These are phyloP conservation scores for Melanerpes formicivorus DNA, from an alignment of 2,113 vertebrate species.

Conservation along the genomic window DNA sequence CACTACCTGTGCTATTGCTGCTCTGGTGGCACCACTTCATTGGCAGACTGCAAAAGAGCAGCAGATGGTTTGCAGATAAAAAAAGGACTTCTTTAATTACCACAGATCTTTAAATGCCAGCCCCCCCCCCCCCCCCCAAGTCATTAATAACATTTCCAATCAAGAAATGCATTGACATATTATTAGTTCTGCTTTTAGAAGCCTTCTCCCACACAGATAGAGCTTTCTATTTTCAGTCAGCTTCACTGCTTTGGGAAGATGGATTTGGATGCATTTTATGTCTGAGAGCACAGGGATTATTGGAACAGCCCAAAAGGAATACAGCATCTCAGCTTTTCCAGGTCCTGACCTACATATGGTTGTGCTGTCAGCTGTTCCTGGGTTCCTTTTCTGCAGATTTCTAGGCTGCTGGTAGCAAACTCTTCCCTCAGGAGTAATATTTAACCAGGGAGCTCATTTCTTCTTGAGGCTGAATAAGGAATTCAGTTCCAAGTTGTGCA, in stretches of 20 bases:
- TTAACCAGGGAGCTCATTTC: neutral
- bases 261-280: neutral
- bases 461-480: neutral
- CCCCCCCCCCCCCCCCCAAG: neutral
- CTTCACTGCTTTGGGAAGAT: neutral
- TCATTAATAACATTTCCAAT: constrained; percentile 29
- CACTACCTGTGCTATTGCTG: constrained; percentile 13
- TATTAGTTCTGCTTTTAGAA: constrained; percentile 24
- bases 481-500: neutral
- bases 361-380: neutral
- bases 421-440: neutral
- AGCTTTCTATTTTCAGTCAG: neutral
- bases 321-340: neutral
- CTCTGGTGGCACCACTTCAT: constrained; percentile 37
- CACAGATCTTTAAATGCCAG: constrained; percentile 12
- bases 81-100: constrained; percentile 6
- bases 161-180: constrained; percentile 27
- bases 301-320: neutral
- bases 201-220: neutral
- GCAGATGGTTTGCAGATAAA: constrained; percentile 44
- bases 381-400: neutral
- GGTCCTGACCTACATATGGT: neutral
- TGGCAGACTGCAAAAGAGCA: constrained; percentile 57
- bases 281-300: neutral
- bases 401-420: neutral